These are phyloP conservation scores for Henicopernis longicauda DNA, from an alignment of 2,113 vertebrate genomes.

Conservation along the genomic window DNA sequence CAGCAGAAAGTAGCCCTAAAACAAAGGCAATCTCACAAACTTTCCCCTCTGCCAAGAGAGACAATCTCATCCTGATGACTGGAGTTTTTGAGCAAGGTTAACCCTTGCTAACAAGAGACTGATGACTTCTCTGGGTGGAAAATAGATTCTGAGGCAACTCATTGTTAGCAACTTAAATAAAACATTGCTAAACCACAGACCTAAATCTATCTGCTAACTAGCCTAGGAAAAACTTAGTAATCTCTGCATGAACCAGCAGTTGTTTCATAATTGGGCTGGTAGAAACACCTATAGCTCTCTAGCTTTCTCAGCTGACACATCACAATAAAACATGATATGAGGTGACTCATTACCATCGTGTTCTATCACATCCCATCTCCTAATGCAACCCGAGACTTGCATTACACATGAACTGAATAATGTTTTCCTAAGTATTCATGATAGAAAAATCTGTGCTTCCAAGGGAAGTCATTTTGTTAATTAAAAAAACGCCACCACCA, in stretches of 20 bases:
- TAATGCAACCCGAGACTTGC: not conserved
- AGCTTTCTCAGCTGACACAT: slow-evolving; percentile 49
- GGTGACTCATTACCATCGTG: slow-evolving; percentile 22
- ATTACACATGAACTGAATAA: slow-evolving; percentile 1
- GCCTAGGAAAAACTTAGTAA: slow-evolving; percentile 45
- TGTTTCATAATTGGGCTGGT: slow-evolving; percentile 9
- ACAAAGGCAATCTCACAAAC: not conserved
- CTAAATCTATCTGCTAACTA: not conserved
- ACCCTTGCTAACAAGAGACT: not conserved
- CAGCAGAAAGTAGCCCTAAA: not conserved
- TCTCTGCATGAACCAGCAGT: not conserved
- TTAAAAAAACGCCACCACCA: not conserved
- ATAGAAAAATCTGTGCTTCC: slow-evolving; percentile 20
- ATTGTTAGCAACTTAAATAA: not conserved
- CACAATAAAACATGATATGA: slow-evolving; percentile 36
- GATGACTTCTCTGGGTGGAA: not conserved
- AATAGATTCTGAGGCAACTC: not conserved
- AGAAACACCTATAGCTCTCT: slow-evolving; percentile 27
- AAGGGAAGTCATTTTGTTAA: not conserved
- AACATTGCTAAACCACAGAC: not conserved
- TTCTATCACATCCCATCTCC: slow-evolving; percentile 52
- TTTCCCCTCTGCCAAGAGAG: not conserved
- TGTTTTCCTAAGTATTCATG: slow-evolving; percentile 35
- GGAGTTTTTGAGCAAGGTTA: not conserved
- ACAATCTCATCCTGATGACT: not conserved